phyloP scores from a whole-genome alignment of 2,113 vertebrate species.

The Podilymbus podiceps region DNA sequence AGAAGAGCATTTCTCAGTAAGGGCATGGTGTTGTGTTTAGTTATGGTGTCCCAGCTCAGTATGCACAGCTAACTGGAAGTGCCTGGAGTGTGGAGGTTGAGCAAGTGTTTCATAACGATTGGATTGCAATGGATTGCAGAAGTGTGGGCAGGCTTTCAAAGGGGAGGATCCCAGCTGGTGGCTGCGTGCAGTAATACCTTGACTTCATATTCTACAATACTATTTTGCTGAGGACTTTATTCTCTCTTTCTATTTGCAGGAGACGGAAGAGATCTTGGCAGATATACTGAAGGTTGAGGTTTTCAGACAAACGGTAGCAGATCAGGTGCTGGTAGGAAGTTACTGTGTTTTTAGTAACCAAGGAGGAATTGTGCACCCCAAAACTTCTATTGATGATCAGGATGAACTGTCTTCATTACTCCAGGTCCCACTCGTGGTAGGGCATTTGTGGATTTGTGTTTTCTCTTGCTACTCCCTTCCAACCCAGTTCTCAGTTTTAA shows the following conservation, averaged over 20 bases:
- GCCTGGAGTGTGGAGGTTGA: not conserved
- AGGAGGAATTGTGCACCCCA: slow-evolving; percentile 94
- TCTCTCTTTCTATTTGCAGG: slow-evolving; percentile 70
- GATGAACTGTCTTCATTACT: slow-evolving; percentile 95
- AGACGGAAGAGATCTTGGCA: slow-evolving; percentile 95
- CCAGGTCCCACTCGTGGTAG: slow-evolving; percentile 96
- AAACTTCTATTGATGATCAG: slow-evolving; percentile 93
- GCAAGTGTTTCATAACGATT: accelerated
- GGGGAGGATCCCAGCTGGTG: not conserved
- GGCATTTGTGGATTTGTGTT: slow-evolving; percentile 9
- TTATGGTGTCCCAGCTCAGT: not conserved
- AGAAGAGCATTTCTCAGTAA: not conserved
- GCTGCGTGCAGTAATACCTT: not conserved
- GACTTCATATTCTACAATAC: not conserved
- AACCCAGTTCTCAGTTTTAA: not conserved
- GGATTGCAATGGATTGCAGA: not conserved
- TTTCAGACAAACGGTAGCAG: slow-evolving; percentile 95
- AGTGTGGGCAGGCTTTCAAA: not conserved
- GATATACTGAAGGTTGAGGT: slow-evolving; percentile 96
- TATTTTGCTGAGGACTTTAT: not conserved
- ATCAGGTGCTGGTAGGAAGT: slow-evolving; percentile 94
- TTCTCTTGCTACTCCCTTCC: not conserved
- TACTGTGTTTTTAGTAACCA: slow-evolving; percentile 96
- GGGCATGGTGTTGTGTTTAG: not conserved
- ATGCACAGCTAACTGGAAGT: not conserved